Evolutionary conservation across 2,113 vertebrate species (phyloP), one percentile per base, ranked within the genome.

Genomic region (Mystacornis crossleyi): DNA sequence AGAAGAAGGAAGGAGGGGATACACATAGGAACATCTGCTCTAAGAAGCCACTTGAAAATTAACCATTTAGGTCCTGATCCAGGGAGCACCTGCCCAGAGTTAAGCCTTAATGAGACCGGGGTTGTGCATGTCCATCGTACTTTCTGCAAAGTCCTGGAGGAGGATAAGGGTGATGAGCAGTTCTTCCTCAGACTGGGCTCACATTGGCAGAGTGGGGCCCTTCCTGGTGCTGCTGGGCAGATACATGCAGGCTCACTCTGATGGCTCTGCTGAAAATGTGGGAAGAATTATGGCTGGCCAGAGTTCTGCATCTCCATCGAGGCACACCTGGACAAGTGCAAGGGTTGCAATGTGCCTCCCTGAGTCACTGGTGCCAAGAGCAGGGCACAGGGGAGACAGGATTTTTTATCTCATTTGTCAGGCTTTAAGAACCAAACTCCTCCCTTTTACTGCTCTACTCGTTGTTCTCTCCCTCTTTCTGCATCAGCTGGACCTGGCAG

Each of bases 21-120:
- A 92, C 95, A 95, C 92, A 95, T 95, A 94, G 91, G 97, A 96
- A 95, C 94, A 96, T 96, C 95, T 97, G 96, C 95, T 96, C 92
- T 36, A 95, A 95, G 95, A 94, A 96, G 94, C 86, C 95, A 94
- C 95, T 97, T 91, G 83, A 82, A 95, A 87, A 91, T 97, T 97
- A 97, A 97, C 91, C 84, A 38, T 92, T 94, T 93, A 86, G 48
- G 51, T 86, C 86, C 95, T 60, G 80, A 60, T 62, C 25, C 48
- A 79, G 61, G 34, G 61, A 71, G 55, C 95, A 96, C 95, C 92
- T 94, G 93, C 86, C 80, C 24, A 31, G 69, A 5, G 2, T 50
- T 61, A 64, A 86, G 51, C 72, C 71, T 73, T 55, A 18, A 2
- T 47, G 74, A 20, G 62, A 47, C 31, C 0, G 0, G 40, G 19